phyloP scores from a whole-genome alignment of 2,888 invertebrate genomes.

The Tiliacea aurago region DNA sequence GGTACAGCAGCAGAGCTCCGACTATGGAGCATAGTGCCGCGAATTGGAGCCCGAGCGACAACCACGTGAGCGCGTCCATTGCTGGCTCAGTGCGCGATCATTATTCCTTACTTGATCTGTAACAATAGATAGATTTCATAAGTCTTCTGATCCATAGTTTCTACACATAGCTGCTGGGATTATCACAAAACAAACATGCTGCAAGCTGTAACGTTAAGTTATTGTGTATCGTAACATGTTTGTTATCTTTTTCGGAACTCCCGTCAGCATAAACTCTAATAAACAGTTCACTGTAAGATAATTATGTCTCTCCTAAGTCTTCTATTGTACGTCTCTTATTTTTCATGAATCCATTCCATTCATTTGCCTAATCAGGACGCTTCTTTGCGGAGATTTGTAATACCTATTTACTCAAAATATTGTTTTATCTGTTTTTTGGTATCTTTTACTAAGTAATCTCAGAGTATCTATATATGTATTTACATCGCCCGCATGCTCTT shows the following conservation, averaged over 20 bases:
- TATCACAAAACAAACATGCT: background rate
- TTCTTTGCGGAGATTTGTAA: background rate
- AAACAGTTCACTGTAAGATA: background rate
- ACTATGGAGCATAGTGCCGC: constrained; percentile 95
- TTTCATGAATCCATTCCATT: background rate
- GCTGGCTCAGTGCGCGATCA: constrained; percentile 76
- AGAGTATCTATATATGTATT: background rate
- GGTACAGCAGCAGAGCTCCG: constrained; percentile 94
- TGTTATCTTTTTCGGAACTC: background rate
- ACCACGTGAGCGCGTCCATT: constrained; percentile 95
- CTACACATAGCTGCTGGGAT: background rate
- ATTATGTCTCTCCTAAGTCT: background rate
- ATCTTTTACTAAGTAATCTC: constrained; percentile 21
- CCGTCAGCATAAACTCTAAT: background rate
- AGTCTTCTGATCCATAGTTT: background rate
- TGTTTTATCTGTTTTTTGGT: background rate
- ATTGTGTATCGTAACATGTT: too few relatives aligned
- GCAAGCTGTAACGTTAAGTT: background rate
- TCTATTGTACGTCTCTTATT: background rate
- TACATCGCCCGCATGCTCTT: constrained; percentile 17
- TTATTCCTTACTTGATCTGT: constrained; percentile 77
- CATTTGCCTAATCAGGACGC: background rate
- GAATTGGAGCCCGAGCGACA: constrained; percentile 95
- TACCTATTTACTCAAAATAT: background rate
- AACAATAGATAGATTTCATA: constrained; percentile 68